Base-by-base conservation (phyloP, 2,797 vertebrate genomes). In the Meriones psammophilus region DNA sequence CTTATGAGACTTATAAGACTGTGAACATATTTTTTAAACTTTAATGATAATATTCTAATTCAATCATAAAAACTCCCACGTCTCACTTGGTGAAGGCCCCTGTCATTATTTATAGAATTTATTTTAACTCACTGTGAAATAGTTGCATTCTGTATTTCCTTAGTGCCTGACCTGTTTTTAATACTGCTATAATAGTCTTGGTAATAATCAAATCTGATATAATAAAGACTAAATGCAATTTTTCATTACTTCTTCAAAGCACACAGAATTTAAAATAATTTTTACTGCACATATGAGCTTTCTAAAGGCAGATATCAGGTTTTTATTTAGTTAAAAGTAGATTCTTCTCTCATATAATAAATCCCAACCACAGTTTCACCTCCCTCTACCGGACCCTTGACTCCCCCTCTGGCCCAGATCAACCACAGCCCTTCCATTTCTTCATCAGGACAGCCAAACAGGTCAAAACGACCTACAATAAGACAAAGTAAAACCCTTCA, bases 51-150 rank as follows among this genome's bases (percentile, higher is more conserved):
- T 13, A 79, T 7, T 71, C 5, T 56, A 58, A 24, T 94, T 91
- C 58, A 83, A 10, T 71, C 12, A 15, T 90, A 54, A 88, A 15
- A 28, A 95, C 36, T 89, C 10, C 15, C 2, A 73, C 5, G 60
- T 39, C 20, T 46, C 6, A 62, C 56, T 85, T 26, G 56, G 2
- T 71, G 56, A 17, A 95, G 46, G 1, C 0, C 7, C 2, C 1
- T 68, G 2, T 15, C 30, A 33, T 60, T 97, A 78, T 69, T 83
- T 74, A 5, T 50, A 60, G 42, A 24, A 88, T 86, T 56, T 91
- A 77, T 18, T 93, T 6, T 77, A 88, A 68, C 5, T 46, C 0
- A 80, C 5, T 89, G 26, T 71, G 4, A 92, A 80, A 13, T 85
- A 30, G 2, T 68, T 71, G 66, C 42, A 33, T 71, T 74, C 24